Base-by-base conservation (phyloP, 2,797 vertebrate genomes). In the Potorous gilbertii region DNA sequence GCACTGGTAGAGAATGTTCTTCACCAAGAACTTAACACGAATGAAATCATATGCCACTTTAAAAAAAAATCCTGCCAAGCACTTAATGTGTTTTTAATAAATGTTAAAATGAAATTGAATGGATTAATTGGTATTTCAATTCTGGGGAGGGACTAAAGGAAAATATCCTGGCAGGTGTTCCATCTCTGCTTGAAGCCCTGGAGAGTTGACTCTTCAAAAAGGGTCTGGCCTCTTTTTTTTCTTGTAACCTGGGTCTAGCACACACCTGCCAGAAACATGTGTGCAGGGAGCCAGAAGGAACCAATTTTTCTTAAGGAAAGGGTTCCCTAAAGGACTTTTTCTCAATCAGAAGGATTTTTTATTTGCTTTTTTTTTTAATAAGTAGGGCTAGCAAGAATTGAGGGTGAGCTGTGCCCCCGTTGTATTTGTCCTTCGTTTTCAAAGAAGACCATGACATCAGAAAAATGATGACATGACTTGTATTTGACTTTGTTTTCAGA, bases 281-380 rank as follows among this genome's bases (percentile, higher is more conserved):
- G 27, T 94, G n/a, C 54, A 90, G 46, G 90, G 27, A 93, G 87
- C 46, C 34, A 3, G 0, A 5, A 52, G 89, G 55, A 90, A 93
- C 90, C 31, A 50, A 55, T 50, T 3, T 5, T 52, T 95, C 57
- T 92, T 55, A 29, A 11, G 16, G 56, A 74, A 66, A 74, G 14
- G 21, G 21, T 55, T 81, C 55, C 90, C 91, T 55, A 18, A 96
- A 96, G 87, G 95, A 57, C 62, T 31, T 91, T 90, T 87, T 93
- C 92, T 90, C 46, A 92, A 31, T 52, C 54, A 90, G 56, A 27
- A 90, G 50, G 31, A 0, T 56, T 56, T 57, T 56, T 56, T 57
- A 9, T 57, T 57, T 57, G 34, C n/a, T 66, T 62, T 62, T 31
- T 13, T 94, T 91, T 62, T 93, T 56, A n/a, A 87, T 21, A 28